Base-by-base conservation (phyloP, 2,888 invertebrate genomes). In the Nycteola revayana region DNA sequence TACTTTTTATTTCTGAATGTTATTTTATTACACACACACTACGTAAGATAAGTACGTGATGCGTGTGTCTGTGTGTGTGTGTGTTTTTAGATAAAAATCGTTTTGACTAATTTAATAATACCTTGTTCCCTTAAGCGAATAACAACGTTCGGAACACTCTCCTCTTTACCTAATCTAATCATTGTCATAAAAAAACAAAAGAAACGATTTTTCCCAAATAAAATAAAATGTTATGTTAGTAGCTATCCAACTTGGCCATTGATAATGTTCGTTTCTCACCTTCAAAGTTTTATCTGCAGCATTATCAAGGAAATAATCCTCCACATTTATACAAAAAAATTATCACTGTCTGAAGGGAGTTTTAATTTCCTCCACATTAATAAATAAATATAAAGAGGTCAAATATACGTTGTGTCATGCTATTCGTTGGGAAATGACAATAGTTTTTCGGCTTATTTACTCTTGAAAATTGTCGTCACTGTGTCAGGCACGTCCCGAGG, bases 381-480 rank as follows among this genome's bases (percentile, higher is more conserved):
- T 14, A 14, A 14, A 14, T 14, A 14, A 14, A 14, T 14, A 14
- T 3, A 14, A 17, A 29, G 20, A 34, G 11, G 28, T 17, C 14
- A n/a, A 20, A n/a, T 9, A 17, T n/a, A 9, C 9, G 6, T 3
- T 9, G 22, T 33, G 21, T 27, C 14, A 14, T 14, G 14, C 5
- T 14, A 14, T 14, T 14, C 14, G 14, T 5, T 5, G 14, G 14
- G 5, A 14, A 31, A 30, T 3, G 1, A 6, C 10, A 11, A 35
- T 28, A 20, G 10, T 32, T 28, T 32, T 33, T 21, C 14, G 3
- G 14, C 14, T 33, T 46, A 34, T 36, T 32, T 33, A 35, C 28
- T 36, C 21, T 32, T 2, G 21, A 36, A 41, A 39, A 34, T 14
- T 37, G 24, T 36, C 14, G 25, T 39, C 42, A 36, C n/a, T 9